These are phyloP conservation scores for Elephas maximus DNA, from an alignment of 2,113 vertebrate species.

Conservation along the genomic window DNA sequence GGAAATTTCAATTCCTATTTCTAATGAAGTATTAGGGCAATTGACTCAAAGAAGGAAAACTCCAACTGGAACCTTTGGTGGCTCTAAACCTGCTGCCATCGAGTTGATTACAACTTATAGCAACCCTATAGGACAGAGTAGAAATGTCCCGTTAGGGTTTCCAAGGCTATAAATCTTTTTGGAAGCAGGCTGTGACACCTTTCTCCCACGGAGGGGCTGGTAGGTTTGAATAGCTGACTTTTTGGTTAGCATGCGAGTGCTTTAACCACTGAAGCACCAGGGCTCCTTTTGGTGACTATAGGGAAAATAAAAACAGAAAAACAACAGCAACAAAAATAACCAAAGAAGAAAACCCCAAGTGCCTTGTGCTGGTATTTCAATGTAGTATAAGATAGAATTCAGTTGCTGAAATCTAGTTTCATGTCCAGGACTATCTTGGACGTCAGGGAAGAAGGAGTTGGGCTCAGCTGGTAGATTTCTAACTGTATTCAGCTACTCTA, in stretches of 20 bases:
- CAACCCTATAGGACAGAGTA: background rate
- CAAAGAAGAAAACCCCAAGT: background rate
- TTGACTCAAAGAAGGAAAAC: background rate
- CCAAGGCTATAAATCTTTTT: background rate
- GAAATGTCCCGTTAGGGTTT: background rate
- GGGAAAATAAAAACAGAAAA: background rate
- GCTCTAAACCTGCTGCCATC: background rate
- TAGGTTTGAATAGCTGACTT: too few species aligned
- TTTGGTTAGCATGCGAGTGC: too few species aligned
- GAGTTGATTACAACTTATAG: background rate
- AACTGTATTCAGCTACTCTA: background rate
- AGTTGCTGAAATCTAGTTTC: background rate
- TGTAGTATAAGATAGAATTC: background rate
- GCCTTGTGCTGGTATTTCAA: background rate
- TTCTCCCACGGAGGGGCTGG: background rate
- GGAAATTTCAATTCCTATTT: background rate
- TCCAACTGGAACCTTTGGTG: background rate
- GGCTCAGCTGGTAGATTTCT: background rate
- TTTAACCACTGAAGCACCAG: too few species aligned
- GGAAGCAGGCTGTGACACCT: background rate
- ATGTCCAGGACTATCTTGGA: background rate
- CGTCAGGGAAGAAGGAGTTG: background rate
- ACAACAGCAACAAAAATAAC: background rate
- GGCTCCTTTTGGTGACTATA: background rate
- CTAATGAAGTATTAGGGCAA: background rate